These are phyloP conservation scores for Mobula hypostoma DNA, from an alignment of 2,113 vertebrate species.

Conservation along the genomic window DNA sequence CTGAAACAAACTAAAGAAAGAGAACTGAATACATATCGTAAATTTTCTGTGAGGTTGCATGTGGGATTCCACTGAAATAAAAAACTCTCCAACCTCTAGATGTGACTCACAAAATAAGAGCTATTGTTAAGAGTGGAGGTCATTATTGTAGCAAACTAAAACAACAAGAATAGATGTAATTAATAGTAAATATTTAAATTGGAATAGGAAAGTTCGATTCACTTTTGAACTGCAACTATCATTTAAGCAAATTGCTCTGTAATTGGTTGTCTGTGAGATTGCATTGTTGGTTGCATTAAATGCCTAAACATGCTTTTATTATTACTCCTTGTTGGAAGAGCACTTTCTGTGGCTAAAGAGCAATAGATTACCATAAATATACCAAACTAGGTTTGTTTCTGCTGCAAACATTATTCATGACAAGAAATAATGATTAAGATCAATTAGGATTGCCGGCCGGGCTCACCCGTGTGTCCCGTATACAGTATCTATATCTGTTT, in stretches of 20 bases:
- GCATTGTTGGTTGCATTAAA: background rate
- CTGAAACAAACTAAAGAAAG: background rate
- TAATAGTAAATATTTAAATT: background rate
- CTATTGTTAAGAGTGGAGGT: background rate
- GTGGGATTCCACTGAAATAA: background rate
- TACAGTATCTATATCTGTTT: background rate
- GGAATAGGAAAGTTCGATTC: background rate
- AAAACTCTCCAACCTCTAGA: background rate
- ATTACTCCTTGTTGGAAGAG: background rate
- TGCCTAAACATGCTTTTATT: background rate
- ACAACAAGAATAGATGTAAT: background rate
- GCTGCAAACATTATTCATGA: background rate
- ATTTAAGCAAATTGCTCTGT: background rate
- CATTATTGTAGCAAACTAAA: background rate
- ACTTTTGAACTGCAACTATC: background rate
- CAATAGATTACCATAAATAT: background rate
- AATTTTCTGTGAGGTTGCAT: too few species aligned
- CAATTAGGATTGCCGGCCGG: background rate
- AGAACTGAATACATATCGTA: background rate
- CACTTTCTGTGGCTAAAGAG: too few species aligned
- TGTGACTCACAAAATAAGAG: background rate
- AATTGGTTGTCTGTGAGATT: background rate
- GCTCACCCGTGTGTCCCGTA: too few species aligned
- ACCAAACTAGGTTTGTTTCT: background rate
- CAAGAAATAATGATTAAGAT: background rate